A percentile compares a stretch with the other conserved stretches of the same genome.
Conservation (phyloP, 2,113 vertebrate genomes). For the Vidua macroura region DNA sequence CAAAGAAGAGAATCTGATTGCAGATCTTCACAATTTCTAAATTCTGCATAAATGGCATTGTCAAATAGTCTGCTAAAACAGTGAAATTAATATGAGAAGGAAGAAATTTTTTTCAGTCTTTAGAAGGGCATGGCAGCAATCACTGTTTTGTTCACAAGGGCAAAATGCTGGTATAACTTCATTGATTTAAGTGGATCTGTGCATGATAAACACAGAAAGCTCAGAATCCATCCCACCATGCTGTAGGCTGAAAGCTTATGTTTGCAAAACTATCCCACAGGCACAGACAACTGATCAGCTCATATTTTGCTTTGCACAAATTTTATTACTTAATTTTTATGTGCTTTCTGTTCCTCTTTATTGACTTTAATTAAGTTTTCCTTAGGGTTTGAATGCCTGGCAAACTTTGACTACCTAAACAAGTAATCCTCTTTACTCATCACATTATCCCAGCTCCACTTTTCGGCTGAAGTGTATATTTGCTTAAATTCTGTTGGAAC, state of each 20-base stretch:
- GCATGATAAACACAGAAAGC: background rate
- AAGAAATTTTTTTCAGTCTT: background rate
- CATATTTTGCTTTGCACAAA: slow-evolving; percentile 62
- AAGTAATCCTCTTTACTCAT: slow-evolving; percentile 59
- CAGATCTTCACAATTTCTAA: background rate
- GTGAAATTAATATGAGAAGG: background rate
- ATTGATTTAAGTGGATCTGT: background rate
- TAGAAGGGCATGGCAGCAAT: background rate
- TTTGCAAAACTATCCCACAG: slow-evolving; percentile 63
- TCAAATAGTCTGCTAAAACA: background rate
- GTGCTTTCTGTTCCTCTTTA: slow-evolving; percentile 44
- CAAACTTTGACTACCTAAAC: slow-evolving; percentile 47
- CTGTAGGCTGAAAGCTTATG: slow-evolving; percentile 1
- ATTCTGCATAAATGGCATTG: background rate
- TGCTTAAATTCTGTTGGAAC: slow-evolving; percentile 47
- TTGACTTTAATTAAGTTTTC: slow-evolving; percentile 70
- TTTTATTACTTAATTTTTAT: slow-evolving; percentile 72
- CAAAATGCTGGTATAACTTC: background rate
- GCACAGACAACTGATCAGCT: slow-evolving; percentile 64
- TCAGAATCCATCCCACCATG: background rate
- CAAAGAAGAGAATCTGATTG: background rate
- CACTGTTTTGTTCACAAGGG: background rate
- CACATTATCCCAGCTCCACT: slow-evolving; percentile 20
- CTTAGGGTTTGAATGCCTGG: slow-evolving; percentile 31
- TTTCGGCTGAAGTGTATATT: slow-evolving; percentile 31